A percentile compares a stretch with the other conserved stretches of the same genome.
Evolutionary conservation across 2,888 invertebrate genomes (phyloP).

Genomic region (Cryptocephalus moraei): DNA sequence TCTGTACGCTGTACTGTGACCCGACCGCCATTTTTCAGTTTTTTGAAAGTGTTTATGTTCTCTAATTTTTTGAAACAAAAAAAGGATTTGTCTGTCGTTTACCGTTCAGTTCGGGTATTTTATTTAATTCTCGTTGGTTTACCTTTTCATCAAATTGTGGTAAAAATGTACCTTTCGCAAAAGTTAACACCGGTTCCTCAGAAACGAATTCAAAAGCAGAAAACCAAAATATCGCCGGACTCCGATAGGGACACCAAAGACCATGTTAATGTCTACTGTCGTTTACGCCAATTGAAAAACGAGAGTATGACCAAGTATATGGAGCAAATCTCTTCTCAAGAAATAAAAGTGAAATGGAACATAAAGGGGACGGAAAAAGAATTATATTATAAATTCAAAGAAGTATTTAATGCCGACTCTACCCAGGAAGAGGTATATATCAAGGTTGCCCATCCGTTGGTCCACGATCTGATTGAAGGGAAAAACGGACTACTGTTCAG

Average conservation of each 20-base stretch:
- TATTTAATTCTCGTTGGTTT: no score
- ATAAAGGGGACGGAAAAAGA: conserved; percentile 48
- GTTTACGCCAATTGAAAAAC: conserved; percentile 65
- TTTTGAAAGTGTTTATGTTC: no score
- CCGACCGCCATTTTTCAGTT: no score
- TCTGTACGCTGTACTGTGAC: no score
- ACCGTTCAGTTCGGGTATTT: no score
- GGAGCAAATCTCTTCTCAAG: conserved; percentile 51
- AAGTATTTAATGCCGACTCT: conserved; percentile 73
- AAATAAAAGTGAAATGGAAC: conserved; percentile 26
- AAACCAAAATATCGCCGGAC: no score
- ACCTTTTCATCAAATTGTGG: no score
- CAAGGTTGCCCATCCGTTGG: conserved; percentile 72
- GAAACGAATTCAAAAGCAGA: no score
- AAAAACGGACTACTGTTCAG: conserved; percentile 91
- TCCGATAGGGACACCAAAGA: conserved; percentile 37
- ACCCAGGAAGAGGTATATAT: conserved; percentile 79
- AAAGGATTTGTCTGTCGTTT: no score
- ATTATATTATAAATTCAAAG: conserved; percentile 68
- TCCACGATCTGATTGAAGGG: conserved; percentile 77
- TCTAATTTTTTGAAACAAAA: no score
- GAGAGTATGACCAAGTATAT: conserved; percentile 50
- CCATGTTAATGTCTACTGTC: conserved; percentile 82
- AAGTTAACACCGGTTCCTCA: no score
- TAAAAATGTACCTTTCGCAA: no score